Evolutionary conservation across 2,797 vertebrate species (phyloP).

Genomic region (Lindbergichthys nudifrons): DNA sequence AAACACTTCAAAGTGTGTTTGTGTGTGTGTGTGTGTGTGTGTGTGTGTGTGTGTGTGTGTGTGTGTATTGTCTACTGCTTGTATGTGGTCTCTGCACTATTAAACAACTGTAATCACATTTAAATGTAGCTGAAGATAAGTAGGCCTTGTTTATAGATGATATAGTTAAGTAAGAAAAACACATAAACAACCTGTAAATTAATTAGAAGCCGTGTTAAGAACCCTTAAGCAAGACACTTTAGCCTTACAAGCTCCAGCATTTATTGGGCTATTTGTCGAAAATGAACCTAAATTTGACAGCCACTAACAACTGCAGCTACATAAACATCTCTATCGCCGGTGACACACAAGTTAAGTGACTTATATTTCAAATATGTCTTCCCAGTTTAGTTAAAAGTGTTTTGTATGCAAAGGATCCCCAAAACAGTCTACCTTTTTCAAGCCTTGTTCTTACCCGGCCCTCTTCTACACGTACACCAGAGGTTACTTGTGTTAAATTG

Average conservation of each 20-base stretch:
- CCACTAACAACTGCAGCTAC: conserved; percentile 1
- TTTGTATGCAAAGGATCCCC: background rate
- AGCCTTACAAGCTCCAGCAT: background rate
- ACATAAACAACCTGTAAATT: conserved; percentile 8
- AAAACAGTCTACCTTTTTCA: background rate
- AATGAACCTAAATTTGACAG: conserved; percentile 9
- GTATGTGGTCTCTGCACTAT: conserved; percentile 2
- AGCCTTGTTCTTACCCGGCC: background rate
- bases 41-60: too few species aligned
- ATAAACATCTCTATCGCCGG: conserved; percentile 13
- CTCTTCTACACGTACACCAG: conserved; percentile 16
- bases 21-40: background rate
- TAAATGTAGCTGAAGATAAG: background rate
- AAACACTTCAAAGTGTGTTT: background rate
- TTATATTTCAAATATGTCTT: too few species aligned
- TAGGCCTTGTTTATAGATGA: background rate
- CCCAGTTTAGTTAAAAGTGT: background rate
- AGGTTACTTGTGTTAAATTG: conserved; percentile 43
- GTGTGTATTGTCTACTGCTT: background rate
- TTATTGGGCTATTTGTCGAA: conserved; percentile 3
- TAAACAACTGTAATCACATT: conserved; percentile 10
- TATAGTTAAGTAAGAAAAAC: conserved; percentile 6
- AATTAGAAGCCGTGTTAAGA: background rate
- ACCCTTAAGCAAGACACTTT: background rate
- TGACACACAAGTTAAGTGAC: background rate